A percentile compares a stretch with the other conserved stretches of the same genome.
Conservation (phyloP, 2,797 vertebrate species). For the Myiotriccus ornatus region DNA sequence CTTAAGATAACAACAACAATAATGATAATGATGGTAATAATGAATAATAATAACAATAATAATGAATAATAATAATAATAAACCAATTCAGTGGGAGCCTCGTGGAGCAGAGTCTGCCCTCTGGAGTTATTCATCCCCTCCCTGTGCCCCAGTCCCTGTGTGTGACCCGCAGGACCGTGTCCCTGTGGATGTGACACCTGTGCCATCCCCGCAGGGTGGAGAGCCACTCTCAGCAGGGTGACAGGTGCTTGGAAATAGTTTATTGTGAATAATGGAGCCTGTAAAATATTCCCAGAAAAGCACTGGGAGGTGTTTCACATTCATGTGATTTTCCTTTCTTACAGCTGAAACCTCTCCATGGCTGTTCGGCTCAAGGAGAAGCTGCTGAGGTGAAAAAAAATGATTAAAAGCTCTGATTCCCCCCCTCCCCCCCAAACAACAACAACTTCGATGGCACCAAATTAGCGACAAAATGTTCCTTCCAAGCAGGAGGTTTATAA, state of each 20-base stretch:
- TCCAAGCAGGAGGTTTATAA: background rate
- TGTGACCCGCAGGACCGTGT: background rate
- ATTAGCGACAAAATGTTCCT: background rate
- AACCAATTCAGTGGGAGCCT: constrained; percentile 26
- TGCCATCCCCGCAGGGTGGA: background rate
- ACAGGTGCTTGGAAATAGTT: background rate
- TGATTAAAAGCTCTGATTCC: background rate
- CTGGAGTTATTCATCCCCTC: constrained; percentile 9
- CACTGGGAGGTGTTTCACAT: rapidly evolving
- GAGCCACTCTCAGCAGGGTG: background rate
- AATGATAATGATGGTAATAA: too few species aligned
- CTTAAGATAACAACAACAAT: background rate
- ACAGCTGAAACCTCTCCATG: rapidly evolving
- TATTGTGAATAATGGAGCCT: background rate
- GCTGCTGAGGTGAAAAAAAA: background rate
- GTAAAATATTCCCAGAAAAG: too few species aligned
- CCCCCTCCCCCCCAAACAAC: background rate
- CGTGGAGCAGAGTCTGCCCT: constrained; percentile 17
- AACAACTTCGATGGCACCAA: background rate
- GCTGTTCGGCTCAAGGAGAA: background rate
- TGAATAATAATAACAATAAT: background rate
- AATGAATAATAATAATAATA: background rate
- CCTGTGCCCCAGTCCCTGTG: background rate
- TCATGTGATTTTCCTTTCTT: background rate
- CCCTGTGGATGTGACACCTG: background rate